These are phyloP conservation scores for Embiotoca jacksoni DNA, from an alignment of 2,113 vertebrate species.

Conservation along the genomic window DNA sequence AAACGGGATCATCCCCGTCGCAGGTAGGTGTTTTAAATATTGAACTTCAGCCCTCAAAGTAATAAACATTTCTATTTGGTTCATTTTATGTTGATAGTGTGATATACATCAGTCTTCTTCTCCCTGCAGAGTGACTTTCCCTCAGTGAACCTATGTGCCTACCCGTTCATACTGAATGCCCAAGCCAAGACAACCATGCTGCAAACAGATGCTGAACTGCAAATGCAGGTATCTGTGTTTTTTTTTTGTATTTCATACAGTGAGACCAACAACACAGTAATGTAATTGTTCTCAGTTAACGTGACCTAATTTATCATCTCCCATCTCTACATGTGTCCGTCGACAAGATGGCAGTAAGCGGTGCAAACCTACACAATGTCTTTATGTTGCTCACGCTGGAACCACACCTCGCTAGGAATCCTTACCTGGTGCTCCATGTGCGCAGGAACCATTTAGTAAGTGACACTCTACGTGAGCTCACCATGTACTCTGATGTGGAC, in stretches of 20 bases:
- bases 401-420: conserved; percentile 94
- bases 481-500: conserved; percentile 96
- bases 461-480: conserved; percentile 94
- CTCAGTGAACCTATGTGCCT: conserved; percentile 95
- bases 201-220: conserved; percentile 96
- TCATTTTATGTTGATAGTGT: background rate
- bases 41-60: background rate
- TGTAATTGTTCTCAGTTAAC: background rate
- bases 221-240: conserved; percentile 92
- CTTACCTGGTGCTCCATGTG: conserved; percentile 95
- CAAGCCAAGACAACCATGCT: conserved; percentile 99
- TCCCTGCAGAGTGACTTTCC: conserved; percentile 83
- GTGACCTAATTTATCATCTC: background rate
- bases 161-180: conserved; percentile 96
- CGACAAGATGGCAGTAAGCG: conserved; percentile 93
- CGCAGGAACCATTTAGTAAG: conserved; percentile 93
- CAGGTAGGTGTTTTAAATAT: conserved; percentile 83
- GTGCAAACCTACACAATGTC: conserved; percentile 96
- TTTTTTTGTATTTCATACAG: background rate
- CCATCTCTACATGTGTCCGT: background rate
- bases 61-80: background rate
- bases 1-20: conserved; percentile 90
- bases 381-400: conserved; percentile 98
- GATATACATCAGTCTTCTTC: background rate
- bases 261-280: background rate